These are phyloP conservation scores for Crotophaga sulcirostris DNA, from an alignment of 2,113 vertebrate genomes.

Conservation along the genomic window DNA sequence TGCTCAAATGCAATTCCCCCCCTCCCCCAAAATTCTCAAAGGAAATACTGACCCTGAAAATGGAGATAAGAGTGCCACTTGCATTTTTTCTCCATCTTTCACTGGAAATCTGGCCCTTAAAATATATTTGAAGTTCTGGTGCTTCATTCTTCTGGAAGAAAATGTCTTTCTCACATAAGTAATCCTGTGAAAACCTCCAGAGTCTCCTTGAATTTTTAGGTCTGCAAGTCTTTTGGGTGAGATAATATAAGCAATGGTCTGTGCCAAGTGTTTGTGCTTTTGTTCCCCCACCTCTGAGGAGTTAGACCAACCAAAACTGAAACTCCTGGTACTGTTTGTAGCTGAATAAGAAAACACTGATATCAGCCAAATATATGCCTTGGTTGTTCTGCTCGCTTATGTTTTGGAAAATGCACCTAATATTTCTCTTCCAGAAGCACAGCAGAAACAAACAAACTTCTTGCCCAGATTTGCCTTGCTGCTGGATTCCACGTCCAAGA, in stretches of 20 bases:
- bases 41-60: not conserved
- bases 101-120: not conserved
- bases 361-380: not conserved
- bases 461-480: not conserved
- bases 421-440: not conserved
- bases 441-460: not conserved
- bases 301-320: constrained; percentile 8
- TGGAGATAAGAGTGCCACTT: not conserved
- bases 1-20: not conserved
- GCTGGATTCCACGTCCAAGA: not conserved
- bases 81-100: not conserved
- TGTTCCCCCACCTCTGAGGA: not conserved
- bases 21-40: not conserved
- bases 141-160: not conserved
- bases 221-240: not conserved
- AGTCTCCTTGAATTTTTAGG: not conserved
- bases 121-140: not conserved
- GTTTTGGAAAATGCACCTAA: not conserved
- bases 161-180: not conserved
- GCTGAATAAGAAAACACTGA: not conserved
- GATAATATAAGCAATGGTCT: not conserved
- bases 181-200: not conserved
- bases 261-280: not conserved
- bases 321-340: constrained; percentile 9
- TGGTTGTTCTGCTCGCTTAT: not conserved